Conservation (phyloP, 1,140 invertebrate genomes). For the Oedothorax gibbosus region DNA sequence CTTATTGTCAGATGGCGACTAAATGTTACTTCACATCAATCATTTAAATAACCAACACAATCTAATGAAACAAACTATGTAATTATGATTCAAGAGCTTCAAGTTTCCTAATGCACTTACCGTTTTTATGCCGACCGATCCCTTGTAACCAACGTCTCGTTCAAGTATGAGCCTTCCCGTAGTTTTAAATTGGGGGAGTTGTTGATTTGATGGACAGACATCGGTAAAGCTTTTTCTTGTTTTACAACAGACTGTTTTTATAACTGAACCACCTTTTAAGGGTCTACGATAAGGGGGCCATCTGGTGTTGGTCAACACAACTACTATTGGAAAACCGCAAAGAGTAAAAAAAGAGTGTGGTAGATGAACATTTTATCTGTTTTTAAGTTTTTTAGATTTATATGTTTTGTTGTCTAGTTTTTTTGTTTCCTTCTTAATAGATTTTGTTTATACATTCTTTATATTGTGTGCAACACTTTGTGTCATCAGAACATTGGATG, state of each 20-base stretch:
- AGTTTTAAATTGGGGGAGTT: too few relatives aligned
- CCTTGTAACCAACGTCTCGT: background rate
- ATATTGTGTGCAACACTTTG: too few relatives aligned
- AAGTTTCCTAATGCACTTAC: background rate
- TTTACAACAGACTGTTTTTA: too few relatives aligned
- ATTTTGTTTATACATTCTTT: too few relatives aligned
- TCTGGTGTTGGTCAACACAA: conserved; percentile 31
- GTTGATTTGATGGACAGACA: too few relatives aligned
- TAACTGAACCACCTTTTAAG: background rate
- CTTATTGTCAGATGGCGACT: too few relatives aligned
- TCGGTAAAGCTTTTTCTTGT: too few relatives aligned
- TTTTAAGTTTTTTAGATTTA: conserved; percentile 58
- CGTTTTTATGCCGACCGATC: background rate
- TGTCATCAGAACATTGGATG: too few relatives aligned
- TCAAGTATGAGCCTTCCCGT: too few relatives aligned
- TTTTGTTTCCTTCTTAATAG: background rate
- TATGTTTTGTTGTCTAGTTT: conserved; percentile 55
- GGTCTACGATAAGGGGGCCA: conserved; percentile 39
- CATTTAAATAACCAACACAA: too few relatives aligned
- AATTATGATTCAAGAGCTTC: background rate
- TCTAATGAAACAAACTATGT: too few relatives aligned
- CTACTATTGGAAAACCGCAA: background rate
- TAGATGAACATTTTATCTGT: conserved; percentile 34
- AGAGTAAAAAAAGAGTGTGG: conserved; percentile 46
- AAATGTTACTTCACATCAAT: too few relatives aligned